Conservation (phyloP, 2,797 vertebrate species). For the Acanthurus tractus region DNA sequence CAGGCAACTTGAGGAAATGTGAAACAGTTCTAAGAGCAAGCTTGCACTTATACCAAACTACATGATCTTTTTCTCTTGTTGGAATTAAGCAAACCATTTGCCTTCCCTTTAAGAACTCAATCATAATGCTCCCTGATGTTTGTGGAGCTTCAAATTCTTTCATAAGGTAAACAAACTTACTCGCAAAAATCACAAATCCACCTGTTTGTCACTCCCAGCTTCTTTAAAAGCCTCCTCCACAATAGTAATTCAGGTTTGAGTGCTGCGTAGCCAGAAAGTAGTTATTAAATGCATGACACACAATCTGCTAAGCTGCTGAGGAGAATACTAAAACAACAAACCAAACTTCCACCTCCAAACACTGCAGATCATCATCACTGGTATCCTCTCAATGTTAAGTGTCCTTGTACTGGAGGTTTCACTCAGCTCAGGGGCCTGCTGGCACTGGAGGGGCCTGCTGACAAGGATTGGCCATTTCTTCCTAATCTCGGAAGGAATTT, state of each 20-base stretch:
- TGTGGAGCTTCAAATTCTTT: not conserved
- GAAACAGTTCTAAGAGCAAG: not conserved
- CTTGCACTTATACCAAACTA: not conserved
- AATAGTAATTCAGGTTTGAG: not conserved
- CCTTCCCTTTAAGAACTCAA: not conserved
- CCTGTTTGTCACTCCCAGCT: not conserved
- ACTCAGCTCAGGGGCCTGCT: conserved; percentile 25
- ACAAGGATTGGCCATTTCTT: conserved; percentile 60
- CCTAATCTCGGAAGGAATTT: conserved; percentile 74
- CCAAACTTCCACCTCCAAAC: conserved; percentile 11
- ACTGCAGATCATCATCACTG: conserved; percentile 31
- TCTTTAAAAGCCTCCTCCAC: conserved; percentile 1
- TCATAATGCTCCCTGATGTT: not conserved
- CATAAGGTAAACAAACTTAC: conserved; percentile 8
- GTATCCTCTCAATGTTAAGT: conserved; percentile 49
- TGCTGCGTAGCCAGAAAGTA: not conserved
- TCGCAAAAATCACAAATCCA: not conserved
- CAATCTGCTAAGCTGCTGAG: not conserved
- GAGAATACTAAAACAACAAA: conserved; percentile 22
- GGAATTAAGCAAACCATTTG: not conserved
- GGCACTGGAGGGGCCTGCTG: conserved; percentile 44
- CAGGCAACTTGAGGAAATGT: not conserved
- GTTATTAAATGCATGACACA: conserved; percentile 10
- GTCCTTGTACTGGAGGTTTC: conserved; percentile 27
- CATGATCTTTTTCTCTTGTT: conserved; percentile 5